Conservation (phyloP, 2,888 invertebrate genomes). For the Sabatieria punctata region DNA sequence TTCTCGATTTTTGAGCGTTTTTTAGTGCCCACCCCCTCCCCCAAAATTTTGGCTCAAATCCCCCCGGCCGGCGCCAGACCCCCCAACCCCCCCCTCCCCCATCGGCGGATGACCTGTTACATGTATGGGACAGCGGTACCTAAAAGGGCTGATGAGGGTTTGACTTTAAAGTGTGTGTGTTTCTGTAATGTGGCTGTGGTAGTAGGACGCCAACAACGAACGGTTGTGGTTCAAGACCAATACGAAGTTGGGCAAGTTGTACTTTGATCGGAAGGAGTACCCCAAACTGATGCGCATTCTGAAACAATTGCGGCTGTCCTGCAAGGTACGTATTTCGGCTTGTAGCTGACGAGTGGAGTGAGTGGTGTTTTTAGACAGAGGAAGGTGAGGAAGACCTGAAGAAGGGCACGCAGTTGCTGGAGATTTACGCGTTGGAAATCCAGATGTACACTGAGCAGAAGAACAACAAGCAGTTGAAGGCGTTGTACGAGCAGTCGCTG, state of each 20-base stretch:
- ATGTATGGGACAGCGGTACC: too few relatives aligned
- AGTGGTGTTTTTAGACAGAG: conserved; percentile 15
- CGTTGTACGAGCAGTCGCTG: conserved; percentile 87
- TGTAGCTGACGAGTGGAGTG: not conserved
- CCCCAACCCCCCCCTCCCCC: too few relatives aligned
- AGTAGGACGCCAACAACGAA: conserved; percentile 84
- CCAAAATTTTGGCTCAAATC: too few relatives aligned
- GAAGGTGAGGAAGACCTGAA: conserved; percentile 28
- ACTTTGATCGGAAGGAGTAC: conserved; percentile 87
- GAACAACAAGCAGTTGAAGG: conserved; percentile 68
- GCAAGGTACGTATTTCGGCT: conserved; percentile 49
- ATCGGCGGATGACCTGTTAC: too few relatives aligned
- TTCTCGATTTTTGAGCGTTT: too few relatives aligned
- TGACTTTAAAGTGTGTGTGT: too few relatives aligned
- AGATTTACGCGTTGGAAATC: conserved; percentile 95
- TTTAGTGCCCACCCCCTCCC: too few relatives aligned
- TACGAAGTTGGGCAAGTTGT: conserved; percentile 91
- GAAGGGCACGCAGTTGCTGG: conserved; percentile 69
- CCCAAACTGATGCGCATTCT: conserved; percentile 84
- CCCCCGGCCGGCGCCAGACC: too few relatives aligned
- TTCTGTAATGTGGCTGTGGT: too few relatives aligned
- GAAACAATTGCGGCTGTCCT: conserved; percentile 88
- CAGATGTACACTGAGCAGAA: conserved; percentile 99
- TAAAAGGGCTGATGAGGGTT: too few relatives aligned
- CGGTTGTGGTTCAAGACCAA: conserved; percentile 99